Percentiles rank a stretch among this genome's conserved stretches.
Evolutionary conservation across 2,888 invertebrate genomes (phyloP).

Genomic region (Hemicrepidius hirtus): DNA sequence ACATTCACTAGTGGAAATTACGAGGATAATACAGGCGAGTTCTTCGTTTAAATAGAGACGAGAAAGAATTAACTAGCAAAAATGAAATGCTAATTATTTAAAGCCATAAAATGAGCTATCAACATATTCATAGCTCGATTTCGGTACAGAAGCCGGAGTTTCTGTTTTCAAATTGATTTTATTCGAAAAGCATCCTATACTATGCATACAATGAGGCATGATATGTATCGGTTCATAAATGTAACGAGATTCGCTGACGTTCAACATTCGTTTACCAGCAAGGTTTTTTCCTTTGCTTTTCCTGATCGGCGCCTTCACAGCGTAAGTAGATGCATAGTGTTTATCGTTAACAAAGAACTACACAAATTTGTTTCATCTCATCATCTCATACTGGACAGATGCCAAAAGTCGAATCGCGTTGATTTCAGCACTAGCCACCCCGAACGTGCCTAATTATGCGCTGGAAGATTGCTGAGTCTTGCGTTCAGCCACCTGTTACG

Average conservation of each 20-base stretch:
- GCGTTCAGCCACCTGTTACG: conserved; percentile 23
- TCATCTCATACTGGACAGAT: conserved; percentile 2
- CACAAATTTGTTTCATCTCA: not conserved
- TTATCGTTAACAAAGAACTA: not conserved
- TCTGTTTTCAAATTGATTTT: conserved; percentile 47
- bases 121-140: conserved; percentile 50
- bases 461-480: conserved; percentile 22
- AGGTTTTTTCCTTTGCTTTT: not conserved
- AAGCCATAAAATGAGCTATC: conserved; percentile 49
- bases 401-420: not conserved
- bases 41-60: conserved; percentile 12
- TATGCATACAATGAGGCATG: conserved; percentile 40
- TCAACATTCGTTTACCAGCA: conserved; percentile 15
- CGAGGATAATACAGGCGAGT: not conserved
- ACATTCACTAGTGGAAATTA: conserved; percentile 17
- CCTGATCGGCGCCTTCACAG: not conserved
- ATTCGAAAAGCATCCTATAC: conserved; percentile 34
- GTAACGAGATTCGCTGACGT: conserved; percentile 18
- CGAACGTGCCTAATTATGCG: conserved; percentile 24
- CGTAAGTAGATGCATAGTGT: not conserved
- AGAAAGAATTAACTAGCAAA: conserved; percentile 46
- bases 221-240: conserved; percentile 45
- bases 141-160: conserved; percentile 43
- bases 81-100: conserved; percentile 49
- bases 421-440: conserved; percentile 13